These are phyloP conservation scores for Odontomyia ornata DNA, from an alignment of 2,888 invertebrate species.

Conservation along the genomic window DNA sequence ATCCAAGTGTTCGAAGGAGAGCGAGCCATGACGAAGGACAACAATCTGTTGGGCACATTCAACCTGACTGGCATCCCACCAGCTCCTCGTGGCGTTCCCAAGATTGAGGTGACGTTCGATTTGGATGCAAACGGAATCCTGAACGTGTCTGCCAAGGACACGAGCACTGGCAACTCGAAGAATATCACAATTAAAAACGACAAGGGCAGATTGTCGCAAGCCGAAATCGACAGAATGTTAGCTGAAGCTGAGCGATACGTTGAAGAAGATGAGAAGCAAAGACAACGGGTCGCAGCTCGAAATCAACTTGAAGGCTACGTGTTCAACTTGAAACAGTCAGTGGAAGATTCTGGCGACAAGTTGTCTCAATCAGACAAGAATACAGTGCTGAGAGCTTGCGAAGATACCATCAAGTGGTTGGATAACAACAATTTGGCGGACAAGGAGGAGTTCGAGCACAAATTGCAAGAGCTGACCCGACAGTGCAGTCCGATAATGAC, in stretches of 20 bases:
- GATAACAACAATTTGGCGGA: slow-evolving; percentile 81
- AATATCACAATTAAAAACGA: slow-evolving; percentile 86
- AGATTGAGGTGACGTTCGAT: slow-evolving; percentile 83
- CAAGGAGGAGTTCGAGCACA: slow-evolving; percentile 76
- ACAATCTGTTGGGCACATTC: slow-evolving; percentile 94
- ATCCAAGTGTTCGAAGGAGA: slow-evolving; percentile 82
- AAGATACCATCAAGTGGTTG: slow-evolving; percentile 75
- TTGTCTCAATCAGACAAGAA: slow-evolving; percentile 75
- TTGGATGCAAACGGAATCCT: slow-evolving; percentile 95
- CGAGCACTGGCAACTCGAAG: slow-evolving; percentile 73
- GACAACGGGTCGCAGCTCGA: slow-evolving; percentile 73
- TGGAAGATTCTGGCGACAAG: slow-evolving; percentile 72
- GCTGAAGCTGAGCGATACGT: slow-evolving; percentile 77
- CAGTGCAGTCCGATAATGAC: slow-evolving; percentile 60
- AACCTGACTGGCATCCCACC: slow-evolving; percentile 95
- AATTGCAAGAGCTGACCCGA: slow-evolving; percentile 59
- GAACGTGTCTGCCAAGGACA: slow-evolving; percentile 82
- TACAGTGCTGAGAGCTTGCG: slow-evolving; percentile 71
- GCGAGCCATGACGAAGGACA: slow-evolving; percentile 91
- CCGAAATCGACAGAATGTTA: slow-evolving; percentile 83
- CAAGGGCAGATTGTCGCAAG: slow-evolving; percentile 80
- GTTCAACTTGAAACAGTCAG: slow-evolving; percentile 75
- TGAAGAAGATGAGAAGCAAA: slow-evolving; percentile 76
- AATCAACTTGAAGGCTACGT: slow-evolving; percentile 77
- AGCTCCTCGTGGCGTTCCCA: slow-evolving; percentile 88